These are phyloP conservation scores for Chloromyia formosa DNA, from an alignment of 2,888 invertebrate genomes.

Conservation along the genomic window DNA sequence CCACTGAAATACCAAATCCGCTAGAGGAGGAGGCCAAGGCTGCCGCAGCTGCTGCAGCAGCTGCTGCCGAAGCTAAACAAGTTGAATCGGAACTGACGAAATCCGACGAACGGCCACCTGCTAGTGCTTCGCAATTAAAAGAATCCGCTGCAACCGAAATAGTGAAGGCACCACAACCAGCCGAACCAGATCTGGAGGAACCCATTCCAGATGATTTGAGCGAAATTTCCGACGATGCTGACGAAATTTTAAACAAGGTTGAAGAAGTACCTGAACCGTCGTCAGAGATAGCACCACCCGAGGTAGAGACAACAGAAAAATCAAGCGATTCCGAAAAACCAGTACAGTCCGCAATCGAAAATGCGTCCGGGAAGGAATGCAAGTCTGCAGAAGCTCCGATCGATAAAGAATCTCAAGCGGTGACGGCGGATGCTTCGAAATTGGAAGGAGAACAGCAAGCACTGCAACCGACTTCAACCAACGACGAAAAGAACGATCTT, in stretches of 20 bases:
- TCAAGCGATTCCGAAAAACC: not conserved
- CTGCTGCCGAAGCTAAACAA: not conserved
- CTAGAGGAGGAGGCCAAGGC: conserved; percentile 18
- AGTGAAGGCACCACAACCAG: not conserved
- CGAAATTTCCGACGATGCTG: conserved; percentile 89
- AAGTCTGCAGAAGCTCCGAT: not conserved
- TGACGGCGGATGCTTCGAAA: not conserved
- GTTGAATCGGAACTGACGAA: conserved; percentile 11
- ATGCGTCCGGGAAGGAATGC: not conserved
- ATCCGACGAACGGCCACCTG: conserved; percentile 10
- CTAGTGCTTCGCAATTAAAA: not conserved
- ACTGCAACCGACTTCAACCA: conserved; percentile 59
- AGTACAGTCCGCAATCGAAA: not conserved
- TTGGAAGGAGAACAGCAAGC: conserved; percentile 4
- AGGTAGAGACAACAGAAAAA: conserved; percentile 10
- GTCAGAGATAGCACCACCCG: not conserved
- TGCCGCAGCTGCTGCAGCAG: not conserved
- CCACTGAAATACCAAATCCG: conserved; percentile 19
- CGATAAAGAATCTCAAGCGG: conserved; percentile 9
- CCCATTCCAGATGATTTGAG: conserved; percentile 70
- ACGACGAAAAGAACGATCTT: conserved; percentile 57
- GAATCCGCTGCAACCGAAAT: not conserved
- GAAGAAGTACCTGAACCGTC: conserved; percentile 64
- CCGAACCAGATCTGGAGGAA: conserved; percentile 49
- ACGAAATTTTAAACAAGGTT: conserved; percentile 84